Percentiles rank a stretch among this genome's conserved stretches.
These are phyloP conservation scores for Spinus olivaceus DNA, from an alignment of 2,797 vertebrate species.

Conservation along the genomic window DNA sequence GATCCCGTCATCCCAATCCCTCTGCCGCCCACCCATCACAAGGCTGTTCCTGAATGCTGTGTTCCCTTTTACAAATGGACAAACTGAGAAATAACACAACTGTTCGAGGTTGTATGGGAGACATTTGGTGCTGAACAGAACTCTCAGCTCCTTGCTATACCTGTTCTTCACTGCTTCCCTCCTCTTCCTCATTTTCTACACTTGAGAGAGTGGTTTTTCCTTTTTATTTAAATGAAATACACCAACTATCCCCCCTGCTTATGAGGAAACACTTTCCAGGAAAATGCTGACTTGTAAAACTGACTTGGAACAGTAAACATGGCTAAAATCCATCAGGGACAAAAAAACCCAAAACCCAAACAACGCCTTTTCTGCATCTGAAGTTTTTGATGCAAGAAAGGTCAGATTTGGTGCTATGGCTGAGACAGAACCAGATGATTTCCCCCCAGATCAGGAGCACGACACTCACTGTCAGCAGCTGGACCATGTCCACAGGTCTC, in stretches of 20 bases:
- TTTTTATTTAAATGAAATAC: neutral
- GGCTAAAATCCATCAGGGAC: neutral
- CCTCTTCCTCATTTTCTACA: neutral
- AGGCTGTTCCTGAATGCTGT: neutral
- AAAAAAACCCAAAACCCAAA: neutral
- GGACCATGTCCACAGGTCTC: slow-evolving; percentile 92
- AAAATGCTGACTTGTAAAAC: neutral
- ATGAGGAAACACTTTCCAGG: neutral
- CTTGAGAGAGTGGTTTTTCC: neutral
- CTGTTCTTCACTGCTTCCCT: neutral
- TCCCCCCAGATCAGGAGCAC: accelerated
- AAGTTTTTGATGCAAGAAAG: neutral
- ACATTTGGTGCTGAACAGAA: accelerated
- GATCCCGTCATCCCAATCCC: neutral
- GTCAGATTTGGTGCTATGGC: neutral
- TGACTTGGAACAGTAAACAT: neutral
- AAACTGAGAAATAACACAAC: neutral
- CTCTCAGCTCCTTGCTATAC: accelerated
- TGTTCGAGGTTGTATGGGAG: accelerated
- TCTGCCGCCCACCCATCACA: neutral
- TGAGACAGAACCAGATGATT: neutral
- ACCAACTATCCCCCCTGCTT: neutral
- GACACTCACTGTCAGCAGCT: slow-evolving; percentile 87
- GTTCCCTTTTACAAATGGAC: neutral
- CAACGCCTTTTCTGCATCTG: accelerated